Percentiles rank a stretch among this genome's conserved stretches.
These are phyloP conservation scores for Pogonomyrmex californicus DNA, from an alignment of 1,140 invertebrate genomes.

Conservation along the genomic window DNA sequence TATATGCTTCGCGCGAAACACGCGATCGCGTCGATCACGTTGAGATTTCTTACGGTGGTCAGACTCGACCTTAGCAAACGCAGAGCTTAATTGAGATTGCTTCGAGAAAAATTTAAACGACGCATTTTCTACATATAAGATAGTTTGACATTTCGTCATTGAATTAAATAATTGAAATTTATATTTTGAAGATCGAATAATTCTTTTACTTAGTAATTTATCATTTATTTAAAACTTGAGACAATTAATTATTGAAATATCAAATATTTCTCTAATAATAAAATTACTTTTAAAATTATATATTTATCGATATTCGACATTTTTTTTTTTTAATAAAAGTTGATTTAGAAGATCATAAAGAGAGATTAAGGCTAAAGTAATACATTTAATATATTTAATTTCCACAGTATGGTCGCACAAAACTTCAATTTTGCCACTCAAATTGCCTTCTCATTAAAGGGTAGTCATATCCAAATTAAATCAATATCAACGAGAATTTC, in stretches of 20 bases:
- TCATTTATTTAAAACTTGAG: background rate
- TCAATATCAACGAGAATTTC: background rate
- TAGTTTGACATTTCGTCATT: background rate
- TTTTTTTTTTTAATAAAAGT: background rate
- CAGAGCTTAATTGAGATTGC: background rate
- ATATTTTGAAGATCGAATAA: background rate
- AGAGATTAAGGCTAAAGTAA: background rate
- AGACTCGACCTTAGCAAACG: background rate
- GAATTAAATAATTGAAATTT: background rate
- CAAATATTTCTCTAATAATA: background rate
- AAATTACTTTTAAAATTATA: background rate
- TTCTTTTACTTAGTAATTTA: too few species aligned
- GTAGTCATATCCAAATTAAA: background rate
- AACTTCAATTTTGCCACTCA: background rate
- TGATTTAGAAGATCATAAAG: background rate
- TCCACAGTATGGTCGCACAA: background rate
- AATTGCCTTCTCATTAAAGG: background rate
- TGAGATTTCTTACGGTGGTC: constrained; percentile 5
- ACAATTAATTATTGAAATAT: constrained; percentile 1
- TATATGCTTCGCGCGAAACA: constrained; percentile 12
- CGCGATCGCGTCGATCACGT: constrained; percentile 8
- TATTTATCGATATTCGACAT: background rate
- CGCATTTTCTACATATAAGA: background rate
- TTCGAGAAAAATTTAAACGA: background rate
- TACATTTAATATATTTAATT: background rate